A percentile compares a stretch with the other conserved stretches of the same genome.
phyloP scores from a whole-genome alignment of 2,797 vertebrate genomes.

The Gallinago solitaria region DNA sequence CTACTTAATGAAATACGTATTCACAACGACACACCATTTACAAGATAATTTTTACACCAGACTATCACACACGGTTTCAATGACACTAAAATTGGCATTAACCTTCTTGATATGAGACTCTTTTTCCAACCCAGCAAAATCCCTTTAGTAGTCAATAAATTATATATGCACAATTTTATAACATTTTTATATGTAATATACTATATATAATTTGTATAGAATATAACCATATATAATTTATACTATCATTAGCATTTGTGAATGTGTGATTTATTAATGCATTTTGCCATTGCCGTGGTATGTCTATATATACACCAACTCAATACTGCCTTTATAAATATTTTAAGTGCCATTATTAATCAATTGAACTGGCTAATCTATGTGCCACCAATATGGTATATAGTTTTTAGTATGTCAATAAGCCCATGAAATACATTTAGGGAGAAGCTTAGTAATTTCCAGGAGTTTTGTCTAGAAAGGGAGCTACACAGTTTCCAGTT shows the following conservation, averaged over 20 bases:
- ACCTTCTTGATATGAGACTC: not conserved
- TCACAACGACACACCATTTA: not conserved
- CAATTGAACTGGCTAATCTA: slow-evolving; percentile 47
- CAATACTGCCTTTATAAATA: slow-evolving; percentile 60
- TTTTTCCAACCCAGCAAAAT: not conserved
- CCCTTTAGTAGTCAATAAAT: not conserved
- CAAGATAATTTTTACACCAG: not conserved
- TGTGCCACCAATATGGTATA: not conserved
- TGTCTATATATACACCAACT: slow-evolving; percentile 29
- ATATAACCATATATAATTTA: not conserved
- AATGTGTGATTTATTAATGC: slow-evolving; percentile 36
- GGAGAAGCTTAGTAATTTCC: slow-evolving; percentile 47
- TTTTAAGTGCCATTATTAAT: slow-evolving; percentile 61
- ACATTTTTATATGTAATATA: not conserved
- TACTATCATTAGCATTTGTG: not conserved
- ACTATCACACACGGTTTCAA: not conserved
- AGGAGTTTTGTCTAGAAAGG: not conserved
- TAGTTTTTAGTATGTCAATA: slow-evolving; percentile 48
- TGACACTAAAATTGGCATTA: not conserved
- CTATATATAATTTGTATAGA: not conserved
- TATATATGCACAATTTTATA: not conserved
- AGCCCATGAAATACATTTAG: slow-evolving; percentile 53
- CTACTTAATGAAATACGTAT: not conserved
- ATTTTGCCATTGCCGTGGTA: slow-evolving; percentile 31
- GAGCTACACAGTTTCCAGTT: slow-evolving; percentile 39